Conservation (phyloP, 2,113 vertebrate species). For the Peromyscus maniculatus region DNA sequence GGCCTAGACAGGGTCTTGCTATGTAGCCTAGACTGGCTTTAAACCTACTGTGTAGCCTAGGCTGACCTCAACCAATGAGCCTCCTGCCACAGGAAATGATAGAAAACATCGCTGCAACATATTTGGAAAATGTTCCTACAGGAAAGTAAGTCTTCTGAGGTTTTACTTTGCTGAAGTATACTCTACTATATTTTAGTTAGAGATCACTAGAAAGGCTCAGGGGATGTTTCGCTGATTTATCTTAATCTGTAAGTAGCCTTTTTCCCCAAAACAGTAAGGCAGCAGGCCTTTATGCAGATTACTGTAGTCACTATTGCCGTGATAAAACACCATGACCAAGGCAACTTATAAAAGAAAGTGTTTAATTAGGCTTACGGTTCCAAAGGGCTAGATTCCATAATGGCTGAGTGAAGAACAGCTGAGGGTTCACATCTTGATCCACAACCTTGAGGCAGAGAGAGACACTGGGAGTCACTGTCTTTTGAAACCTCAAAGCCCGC, state of each 20-base stretch:
- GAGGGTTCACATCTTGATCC: background rate
- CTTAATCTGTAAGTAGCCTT: background rate
- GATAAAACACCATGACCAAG: background rate
- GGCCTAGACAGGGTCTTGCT: background rate
- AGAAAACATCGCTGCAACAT: background rate
- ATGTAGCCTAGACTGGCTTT: background rate
- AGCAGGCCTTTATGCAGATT: background rate
- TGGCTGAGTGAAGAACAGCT: background rate
- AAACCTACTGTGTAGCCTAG: background rate
- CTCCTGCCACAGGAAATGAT: background rate
- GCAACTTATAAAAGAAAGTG: background rate
- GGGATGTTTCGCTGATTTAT: background rate
- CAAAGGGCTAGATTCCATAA: background rate
- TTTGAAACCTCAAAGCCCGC: background rate
- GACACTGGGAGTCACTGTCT: background rate
- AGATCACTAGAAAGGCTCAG: background rate
- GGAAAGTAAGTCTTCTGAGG: background rate
- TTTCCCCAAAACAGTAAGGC: constrained; percentile 9
- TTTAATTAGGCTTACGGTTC: background rate
- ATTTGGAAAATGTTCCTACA: background rate
- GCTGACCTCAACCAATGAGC: background rate
- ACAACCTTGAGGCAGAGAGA: background rate
- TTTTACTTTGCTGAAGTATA: background rate
- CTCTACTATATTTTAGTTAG: background rate
- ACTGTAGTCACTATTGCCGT: background rate